Evolutionary conservation across 2,797 vertebrate species (phyloP).

Genomic region (Chelmon rostratus): DNA sequence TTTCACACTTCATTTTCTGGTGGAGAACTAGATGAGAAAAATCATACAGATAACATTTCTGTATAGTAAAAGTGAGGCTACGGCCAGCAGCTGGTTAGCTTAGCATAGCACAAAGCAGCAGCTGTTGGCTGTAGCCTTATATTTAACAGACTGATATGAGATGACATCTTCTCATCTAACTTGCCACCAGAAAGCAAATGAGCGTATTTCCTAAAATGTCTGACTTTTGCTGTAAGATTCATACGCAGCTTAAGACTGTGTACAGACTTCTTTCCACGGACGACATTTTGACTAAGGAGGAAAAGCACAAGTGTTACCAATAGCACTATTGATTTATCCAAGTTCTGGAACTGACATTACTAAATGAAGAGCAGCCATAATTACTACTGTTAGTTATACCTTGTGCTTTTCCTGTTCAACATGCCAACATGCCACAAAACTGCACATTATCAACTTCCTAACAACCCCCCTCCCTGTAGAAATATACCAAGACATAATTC

Average conservation of each 20-base stretch:
- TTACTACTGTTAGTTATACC: not conserved
- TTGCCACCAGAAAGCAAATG: not conserved
- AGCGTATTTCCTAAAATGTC: not conserved
- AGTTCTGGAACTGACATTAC: not conserved
- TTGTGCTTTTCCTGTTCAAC: constrained; percentile 3
- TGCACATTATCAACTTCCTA: not conserved
- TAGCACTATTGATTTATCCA: not conserved
- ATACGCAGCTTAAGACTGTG: not conserved
- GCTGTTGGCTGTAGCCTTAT: not conserved
- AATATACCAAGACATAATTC: not conserved
- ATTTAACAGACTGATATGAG: not conserved
- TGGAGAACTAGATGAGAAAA: not conserved
- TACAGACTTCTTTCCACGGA: not conserved
- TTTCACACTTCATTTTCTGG: not conserved
- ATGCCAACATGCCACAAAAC: not conserved
- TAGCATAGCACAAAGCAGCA: not conserved
- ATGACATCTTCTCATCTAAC: not conserved
- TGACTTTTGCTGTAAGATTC: not conserved
- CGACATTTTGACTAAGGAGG: constrained; percentile 1
- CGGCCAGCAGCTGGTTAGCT: not conserved
- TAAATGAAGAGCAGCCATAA: not conserved
- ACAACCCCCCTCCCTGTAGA: not conserved
- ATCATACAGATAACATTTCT: not conserved
- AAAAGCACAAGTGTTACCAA: not conserved
- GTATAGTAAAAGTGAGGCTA: too few relatives aligned